Evolutionary conservation across 2,888 invertebrate species (phyloP), one percentile per base, ranked within the genome.

Genomic region (Sarcophaga variegata): DNA sequence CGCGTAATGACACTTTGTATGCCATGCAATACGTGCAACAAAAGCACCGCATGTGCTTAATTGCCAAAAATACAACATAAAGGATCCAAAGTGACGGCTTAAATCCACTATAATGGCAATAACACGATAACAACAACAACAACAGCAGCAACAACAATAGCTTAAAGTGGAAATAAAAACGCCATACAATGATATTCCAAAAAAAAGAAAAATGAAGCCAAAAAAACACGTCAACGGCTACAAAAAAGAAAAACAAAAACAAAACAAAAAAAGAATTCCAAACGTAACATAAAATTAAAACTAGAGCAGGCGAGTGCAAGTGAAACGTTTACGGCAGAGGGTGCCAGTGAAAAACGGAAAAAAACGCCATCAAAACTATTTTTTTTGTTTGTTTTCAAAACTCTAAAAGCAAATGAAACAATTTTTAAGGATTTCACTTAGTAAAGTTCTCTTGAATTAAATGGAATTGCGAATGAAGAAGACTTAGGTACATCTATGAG

Each of bases 1-100:
- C 89, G 90, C 91, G 90, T 91, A 92, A 91, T 91, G 92, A 92
- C 92, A 92, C 92, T 92, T 92, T 90, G 91, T 92, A 91, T 92
- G 92, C 92, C 91, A 91, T 91, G 92, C 91, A 91, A 87, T 84
- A 91, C 90, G 90, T 88, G 89, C 89, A 89, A 87, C 88, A 89
- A 88, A 90, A 89, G 88, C 91, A 89, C 92, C 92, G 91, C 91
- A 91, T 92, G 92, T 91, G 91, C 91, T 91, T 92, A 92, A 92
- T 92, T 92, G 91, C 91, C 92, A 91, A 91, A 92, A 91, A 87
- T 88, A 88, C 75, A 88, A 88, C 83, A 86, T 80, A 75, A 89
- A 88, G 88, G 88, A 76, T 83, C 85, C 79, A 90, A 90, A 90
- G 54, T 88, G 85, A 85, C 83, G 81, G 87, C 86, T 85, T 82